Percentiles rank a stretch among this genome's conserved stretches.
Conservation (phyloP, 2,113 vertebrate species). For the Mustela nigripes region DNA sequence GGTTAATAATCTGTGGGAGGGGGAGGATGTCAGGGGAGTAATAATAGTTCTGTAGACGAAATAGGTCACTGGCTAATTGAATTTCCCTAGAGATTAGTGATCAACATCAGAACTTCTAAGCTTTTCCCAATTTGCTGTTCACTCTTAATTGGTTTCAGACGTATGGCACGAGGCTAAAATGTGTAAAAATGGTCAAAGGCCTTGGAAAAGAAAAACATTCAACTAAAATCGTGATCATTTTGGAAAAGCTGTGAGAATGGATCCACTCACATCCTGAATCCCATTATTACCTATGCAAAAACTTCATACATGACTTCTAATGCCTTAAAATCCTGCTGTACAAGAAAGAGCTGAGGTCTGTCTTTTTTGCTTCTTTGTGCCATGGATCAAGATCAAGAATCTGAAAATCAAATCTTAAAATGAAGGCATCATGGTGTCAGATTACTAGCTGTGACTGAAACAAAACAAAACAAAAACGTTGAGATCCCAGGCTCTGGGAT, state of each 20-base stretch:
- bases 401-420: neutral
- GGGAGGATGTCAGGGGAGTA: accelerated
- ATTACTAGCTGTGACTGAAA: neutral
- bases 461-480: neutral
- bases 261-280: neutral
- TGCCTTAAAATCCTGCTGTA: neutral
- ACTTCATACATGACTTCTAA: neutral
- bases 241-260: neutral
- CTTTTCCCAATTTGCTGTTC: neutral
- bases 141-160: conserved; percentile 11
- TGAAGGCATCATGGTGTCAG: neutral
- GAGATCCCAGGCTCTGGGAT: neutral
- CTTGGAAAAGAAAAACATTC: conserved; percentile 13
- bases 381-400: neutral
- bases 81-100: conserved; percentile 31
- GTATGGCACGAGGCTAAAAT: neutral
- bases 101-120: conserved; percentile 24
- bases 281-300: conserved; percentile 1
- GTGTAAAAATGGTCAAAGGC: neutral
- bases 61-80: conserved; percentile 4
- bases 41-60: neutral
- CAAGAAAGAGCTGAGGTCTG: neutral
- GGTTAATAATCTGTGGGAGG: neutral
- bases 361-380: neutral
- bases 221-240: neutral